A percentile compares a stretch with the other conserved stretches of the same genome.
Evolutionary conservation across 2,888 invertebrate species (phyloP).

Genomic region (Epinotia ramella): DNA sequence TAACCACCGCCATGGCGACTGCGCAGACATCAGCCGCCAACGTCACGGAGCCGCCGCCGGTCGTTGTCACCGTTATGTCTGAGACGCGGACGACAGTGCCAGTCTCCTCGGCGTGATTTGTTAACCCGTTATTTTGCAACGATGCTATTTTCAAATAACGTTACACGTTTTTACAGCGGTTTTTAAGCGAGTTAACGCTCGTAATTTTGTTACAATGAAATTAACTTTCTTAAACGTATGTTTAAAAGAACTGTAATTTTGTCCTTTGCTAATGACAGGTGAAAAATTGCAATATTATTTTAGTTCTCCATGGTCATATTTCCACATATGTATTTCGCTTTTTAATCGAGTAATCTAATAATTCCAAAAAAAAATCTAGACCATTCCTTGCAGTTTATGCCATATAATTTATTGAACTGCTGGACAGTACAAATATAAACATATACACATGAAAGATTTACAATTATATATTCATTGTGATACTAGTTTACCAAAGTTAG

Average conservation of each 20-base stretch:
- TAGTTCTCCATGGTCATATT: background rate
- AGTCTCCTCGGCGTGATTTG: constrained; percentile 50
- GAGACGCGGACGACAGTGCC: constrained; percentile 59
- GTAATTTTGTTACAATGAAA: background rate
- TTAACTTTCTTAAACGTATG: too few relatives aligned
- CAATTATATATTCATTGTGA: constrained; percentile 24
- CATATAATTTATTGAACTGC: constrained; percentile 20
- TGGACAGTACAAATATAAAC: constrained; percentile 18
- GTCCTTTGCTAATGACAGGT: background rate
- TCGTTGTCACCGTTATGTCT: constrained; percentile 59
- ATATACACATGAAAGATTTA: background rate
- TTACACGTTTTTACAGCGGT: background rate
- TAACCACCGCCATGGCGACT: constrained; percentile 67
- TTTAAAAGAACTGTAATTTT: too few relatives aligned
- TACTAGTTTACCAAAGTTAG: constrained; percentile 41
- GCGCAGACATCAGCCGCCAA: constrained; percentile 54
- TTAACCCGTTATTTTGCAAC: constrained; percentile 18
- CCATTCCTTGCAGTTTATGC: constrained; percentile 18
- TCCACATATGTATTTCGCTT: background rate
- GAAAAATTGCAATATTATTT: constrained; percentile 28
- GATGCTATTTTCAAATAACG: constrained; percentile 12
- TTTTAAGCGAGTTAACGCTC: background rate
- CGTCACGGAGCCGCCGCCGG: constrained; percentile 49
- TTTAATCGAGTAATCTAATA: background rate
- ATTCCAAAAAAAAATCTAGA: background rate